Evolutionary conservation across 1,140 invertebrate genomes (phyloP).

Genomic region (Cheumatopsyche charites): DNA sequence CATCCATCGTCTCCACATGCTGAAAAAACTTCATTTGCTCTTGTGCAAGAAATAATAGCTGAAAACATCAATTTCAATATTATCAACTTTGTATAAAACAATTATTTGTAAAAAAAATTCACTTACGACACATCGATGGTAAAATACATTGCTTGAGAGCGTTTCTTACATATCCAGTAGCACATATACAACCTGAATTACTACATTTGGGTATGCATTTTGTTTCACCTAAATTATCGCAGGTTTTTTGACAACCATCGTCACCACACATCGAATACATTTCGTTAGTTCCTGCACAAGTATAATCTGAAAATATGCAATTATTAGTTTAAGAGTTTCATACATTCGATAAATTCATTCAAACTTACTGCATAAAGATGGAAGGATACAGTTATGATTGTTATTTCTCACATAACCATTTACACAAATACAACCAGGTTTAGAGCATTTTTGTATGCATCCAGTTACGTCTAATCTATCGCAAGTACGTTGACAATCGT

Average conservation of each 20-base stretch:
- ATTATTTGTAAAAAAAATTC: no score
- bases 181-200: slow-evolving; percentile 2
- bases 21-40: not conserved
- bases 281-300: not conserved
- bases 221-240: not conserved
- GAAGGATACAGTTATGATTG: not conserved
- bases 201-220: not conserved
- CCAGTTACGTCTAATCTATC: not conserved
- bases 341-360: not conserved
- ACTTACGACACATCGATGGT: no score
- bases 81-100: no score
- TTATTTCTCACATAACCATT: not conserved
- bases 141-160: no score
- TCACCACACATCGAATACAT: not conserved
- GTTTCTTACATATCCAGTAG: not conserved
- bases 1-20: not conserved
- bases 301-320: not conserved
- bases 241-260: slow-evolving; percentile 13
- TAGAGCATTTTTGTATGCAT: not conserved
- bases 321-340: no score
- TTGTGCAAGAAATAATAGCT: no score
- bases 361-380: slow-evolving; percentile 1
- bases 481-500: not conserved
- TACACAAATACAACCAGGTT: not conserved
- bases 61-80: no score